Conservation (phyloP, 53 echinoderm and acorn worm species). For the Glandiceps talaboti region DNA sequence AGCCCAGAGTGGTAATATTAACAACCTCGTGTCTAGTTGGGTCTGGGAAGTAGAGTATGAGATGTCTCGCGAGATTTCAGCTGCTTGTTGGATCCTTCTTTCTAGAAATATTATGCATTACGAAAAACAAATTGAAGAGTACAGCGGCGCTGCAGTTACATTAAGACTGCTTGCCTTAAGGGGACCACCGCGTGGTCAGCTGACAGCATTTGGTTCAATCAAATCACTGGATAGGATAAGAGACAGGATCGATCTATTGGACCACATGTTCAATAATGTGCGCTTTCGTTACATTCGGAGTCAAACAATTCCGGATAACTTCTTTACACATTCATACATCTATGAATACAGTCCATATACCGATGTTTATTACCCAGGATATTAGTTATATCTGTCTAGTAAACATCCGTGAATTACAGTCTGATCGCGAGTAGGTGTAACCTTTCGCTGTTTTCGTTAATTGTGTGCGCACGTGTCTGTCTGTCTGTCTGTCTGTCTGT, state of each 20-base stretch:
- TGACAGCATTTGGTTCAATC: not conserved
- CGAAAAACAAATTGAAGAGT: not conserved
- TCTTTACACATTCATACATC: not conserved
- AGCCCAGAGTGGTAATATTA: not conserved
- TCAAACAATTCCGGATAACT: not conserved
- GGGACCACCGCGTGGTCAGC: not conserved
- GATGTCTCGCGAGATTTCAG: not conserved
- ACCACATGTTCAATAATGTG: not conserved
- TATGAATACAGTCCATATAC: not conserved
- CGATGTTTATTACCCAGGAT: not conserved
- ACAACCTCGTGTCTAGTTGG: not conserved
- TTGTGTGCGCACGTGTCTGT: no score
- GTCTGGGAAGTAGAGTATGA: not conserved
- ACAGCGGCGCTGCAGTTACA: not conserved
- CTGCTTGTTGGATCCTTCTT: not conserved
- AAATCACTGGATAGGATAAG: not conserved
- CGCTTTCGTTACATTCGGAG: not conserved
- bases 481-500: no score
- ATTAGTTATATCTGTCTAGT: no score
- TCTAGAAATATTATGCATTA: not conserved
- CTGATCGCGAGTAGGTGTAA: no score
- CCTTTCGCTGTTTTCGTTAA: no score
- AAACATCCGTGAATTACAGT: no score
- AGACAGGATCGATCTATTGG: not conserved
- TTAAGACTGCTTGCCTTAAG: not conserved